Base-by-base conservation (phyloP, 2,888 invertebrate species). In the Lypha dubia region DNA sequence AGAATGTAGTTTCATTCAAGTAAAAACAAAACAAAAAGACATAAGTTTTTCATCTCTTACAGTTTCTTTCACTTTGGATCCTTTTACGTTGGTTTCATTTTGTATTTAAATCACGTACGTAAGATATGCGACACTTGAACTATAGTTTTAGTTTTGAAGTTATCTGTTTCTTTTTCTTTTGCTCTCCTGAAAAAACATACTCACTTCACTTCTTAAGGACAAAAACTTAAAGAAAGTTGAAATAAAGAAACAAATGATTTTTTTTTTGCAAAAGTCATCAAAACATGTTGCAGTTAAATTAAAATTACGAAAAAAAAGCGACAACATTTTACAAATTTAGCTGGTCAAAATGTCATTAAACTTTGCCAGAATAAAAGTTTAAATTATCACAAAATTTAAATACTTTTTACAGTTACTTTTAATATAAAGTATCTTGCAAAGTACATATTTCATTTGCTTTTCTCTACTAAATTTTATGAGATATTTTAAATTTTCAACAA, bases 91-190 rank as follows among this genome's bases (percentile, higher is more conserved):
- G 56, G n/a, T 35, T 71, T 51, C 56, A 49, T 58, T 81, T 63
- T 70, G 51, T 74, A 84, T 84, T 84, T 60, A 56, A 84, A 77
- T 84, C 84, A 84, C 84, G 84, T 84, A 68, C 41, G 38, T 11
- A 49, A 70, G 81, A 84, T 81, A 84, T 84, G 84, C 84, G 81
- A 81, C 84, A 84, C 63, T 75, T 81, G 77, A 84, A 84, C 77
- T 81, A 77, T 51, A 79, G 60, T 68, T 79, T 62, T 65, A 53
- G 60, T 76, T 84, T 79, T 73, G 62, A 75, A 75, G 58, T 65
- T 84, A 75, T 79, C 79, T 79, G 68, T 46, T 60, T 20, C 22
- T 80, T 56, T 38, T 41, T 17, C 49, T 56, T 20, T 17, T 44
- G 3, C 1, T 73, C 6, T 44, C 44, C 2, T 28, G 28, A 28